Evolutionary conservation across 2,888 invertebrate genomes (phyloP).

Genomic region (Cerastis rubricosa): DNA sequence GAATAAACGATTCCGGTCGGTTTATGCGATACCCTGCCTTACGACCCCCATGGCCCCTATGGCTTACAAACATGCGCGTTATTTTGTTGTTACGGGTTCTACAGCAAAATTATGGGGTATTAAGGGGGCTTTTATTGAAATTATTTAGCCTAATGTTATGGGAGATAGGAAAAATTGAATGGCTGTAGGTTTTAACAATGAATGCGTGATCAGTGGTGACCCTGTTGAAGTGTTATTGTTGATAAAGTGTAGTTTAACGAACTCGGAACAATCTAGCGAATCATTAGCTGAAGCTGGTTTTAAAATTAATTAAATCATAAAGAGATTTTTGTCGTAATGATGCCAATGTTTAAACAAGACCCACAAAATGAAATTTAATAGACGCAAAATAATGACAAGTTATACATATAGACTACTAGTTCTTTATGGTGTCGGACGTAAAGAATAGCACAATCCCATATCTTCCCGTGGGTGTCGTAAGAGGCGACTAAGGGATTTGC

Average conservation of each 20-base stretch:
- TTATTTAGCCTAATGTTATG: slow-evolving; percentile 55
- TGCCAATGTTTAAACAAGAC: background rate
- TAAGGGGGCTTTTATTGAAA: slow-evolving; percentile 62
- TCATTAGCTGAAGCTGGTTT: background rate
- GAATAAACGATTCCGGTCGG: slow-evolving; percentile 85
- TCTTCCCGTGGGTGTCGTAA: too few species aligned
- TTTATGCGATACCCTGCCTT: slow-evolving; percentile 81
- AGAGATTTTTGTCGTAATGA: background rate
- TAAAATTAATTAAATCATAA: background rate
- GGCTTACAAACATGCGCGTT: slow-evolving; percentile 61
- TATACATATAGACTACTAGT: too few species aligned
- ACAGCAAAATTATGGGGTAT: slow-evolving; percentile 58
- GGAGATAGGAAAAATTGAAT: slow-evolving; percentile 48
- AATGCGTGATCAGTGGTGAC: background rate
- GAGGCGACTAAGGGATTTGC: too few species aligned
- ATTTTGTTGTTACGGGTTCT: slow-evolving; percentile 61
- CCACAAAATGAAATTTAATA: background rate
- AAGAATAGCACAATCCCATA: too few species aligned
- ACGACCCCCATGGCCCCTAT: slow-evolving; percentile 67
- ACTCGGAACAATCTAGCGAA: background rate
- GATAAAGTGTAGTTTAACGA: background rate
- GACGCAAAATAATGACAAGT: too few species aligned
- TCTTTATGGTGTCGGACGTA: too few species aligned
- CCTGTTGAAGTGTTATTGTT: background rate
- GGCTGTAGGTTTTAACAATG: slow-evolving; percentile 25